Evolutionary conservation across 2,797 vertebrate species (phyloP).

Genomic region (Alcedo quadribrachys): DNA sequence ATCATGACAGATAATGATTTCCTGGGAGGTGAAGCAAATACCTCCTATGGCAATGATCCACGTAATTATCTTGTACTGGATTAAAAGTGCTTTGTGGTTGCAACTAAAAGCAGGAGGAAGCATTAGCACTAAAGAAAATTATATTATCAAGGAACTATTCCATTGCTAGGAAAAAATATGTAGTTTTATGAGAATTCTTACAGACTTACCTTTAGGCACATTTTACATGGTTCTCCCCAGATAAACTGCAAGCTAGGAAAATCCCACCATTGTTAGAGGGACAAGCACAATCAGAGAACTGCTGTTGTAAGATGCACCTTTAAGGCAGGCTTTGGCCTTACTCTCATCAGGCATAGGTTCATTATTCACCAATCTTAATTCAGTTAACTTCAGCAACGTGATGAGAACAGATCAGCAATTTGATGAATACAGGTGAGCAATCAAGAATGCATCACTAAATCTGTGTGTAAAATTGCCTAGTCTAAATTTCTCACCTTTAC

Average conservation of each 20-base stretch:
- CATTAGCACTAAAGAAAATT: background rate
- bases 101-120: background rate
- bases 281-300: background rate
- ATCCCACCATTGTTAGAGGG: background rate
- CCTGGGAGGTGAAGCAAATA: conserved; percentile 18
- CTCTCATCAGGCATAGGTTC: background rate
- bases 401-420: background rate
- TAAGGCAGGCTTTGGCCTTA: background rate
- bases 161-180: background rate
- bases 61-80: conserved; percentile 3
- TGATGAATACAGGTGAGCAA: background rate
- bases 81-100: conserved; percentile 12
- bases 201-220: background rate
- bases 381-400: background rate
- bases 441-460: background rate
- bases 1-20: conserved; percentile 32
- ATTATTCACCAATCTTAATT: background rate
- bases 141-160: background rate
- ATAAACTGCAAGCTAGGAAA: background rate
- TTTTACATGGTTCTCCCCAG: background rate
- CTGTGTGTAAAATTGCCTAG: background rate
- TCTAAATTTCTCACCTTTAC: background rate
- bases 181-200: background rate
- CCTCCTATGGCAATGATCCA: background rate
- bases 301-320: background rate